Percentiles rank a stretch among this genome's conserved stretches.
These are phyloP conservation scores for Digitonthophagus gazella DNA, from an alignment of 2,888 invertebrate genomes.

Conservation along the genomic window DNA sequence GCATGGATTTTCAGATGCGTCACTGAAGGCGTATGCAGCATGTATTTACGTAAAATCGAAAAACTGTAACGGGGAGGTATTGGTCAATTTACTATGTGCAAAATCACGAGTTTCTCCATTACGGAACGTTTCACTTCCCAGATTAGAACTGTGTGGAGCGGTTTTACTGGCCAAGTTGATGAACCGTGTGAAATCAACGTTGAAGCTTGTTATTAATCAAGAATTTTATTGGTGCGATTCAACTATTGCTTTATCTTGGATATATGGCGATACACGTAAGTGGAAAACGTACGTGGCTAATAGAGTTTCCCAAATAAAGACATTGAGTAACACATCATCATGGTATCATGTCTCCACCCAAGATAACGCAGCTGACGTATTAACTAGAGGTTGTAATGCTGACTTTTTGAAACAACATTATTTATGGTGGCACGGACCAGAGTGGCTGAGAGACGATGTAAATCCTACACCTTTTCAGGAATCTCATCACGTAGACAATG, in stretches of 20 bases:
- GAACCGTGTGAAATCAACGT: neutral
- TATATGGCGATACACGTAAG: slow-evolving; percentile 8
- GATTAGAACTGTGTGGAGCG: slow-evolving; percentile 19
- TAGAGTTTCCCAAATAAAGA: slow-evolving; percentile 24
- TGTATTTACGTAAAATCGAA: slow-evolving; percentile 23
- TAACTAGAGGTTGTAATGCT: slow-evolving; percentile 5
- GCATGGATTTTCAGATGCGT: slow-evolving; percentile 33
- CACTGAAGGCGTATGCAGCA: slow-evolving; percentile 19
- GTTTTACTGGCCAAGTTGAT: slow-evolving; percentile 20
- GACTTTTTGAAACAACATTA: neutral
- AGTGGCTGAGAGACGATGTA: neutral
- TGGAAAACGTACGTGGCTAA: slow-evolving; percentile 26
- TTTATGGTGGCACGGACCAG: slow-evolving; percentile 18
- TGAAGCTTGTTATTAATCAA: slow-evolving; percentile 7
- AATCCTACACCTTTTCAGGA: neutral
- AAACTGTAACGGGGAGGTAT: neutral
- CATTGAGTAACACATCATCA: neutral
- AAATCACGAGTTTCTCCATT: slow-evolving; percentile 13
- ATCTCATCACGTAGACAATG: neutral
- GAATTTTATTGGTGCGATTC: slow-evolving; percentile 23
- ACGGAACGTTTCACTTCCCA: slow-evolving; percentile 1
- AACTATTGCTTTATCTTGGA: slow-evolving; percentile 22
- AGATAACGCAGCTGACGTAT: slow-evolving; percentile 25
- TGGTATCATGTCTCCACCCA: slow-evolving; percentile 24
- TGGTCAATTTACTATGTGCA: slow-evolving; percentile 19